A percentile compares a stretch with the other conserved stretches of the same genome.
Conservation (phyloP, 2,113 vertebrate genomes). For the Scomber colias region DNA sequence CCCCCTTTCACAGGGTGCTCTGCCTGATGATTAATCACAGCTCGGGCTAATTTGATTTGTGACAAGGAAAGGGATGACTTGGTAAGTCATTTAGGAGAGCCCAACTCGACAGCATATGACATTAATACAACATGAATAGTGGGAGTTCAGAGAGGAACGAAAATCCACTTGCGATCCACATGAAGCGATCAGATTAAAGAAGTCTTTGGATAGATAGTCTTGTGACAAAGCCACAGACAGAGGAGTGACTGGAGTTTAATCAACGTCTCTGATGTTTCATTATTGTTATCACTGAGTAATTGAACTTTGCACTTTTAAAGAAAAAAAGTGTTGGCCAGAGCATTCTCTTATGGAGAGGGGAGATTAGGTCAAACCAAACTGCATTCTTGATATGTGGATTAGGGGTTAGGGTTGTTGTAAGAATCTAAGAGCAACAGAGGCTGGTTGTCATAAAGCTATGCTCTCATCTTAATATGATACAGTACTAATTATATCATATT, state of each 20-base stretch:
- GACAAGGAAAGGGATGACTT: constrained; percentile 84
- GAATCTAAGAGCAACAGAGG: constrained; percentile 4
- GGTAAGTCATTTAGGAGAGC: constrained; percentile 81
- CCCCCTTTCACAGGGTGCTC: constrained; percentile 76
- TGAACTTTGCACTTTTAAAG: constrained; percentile 11
- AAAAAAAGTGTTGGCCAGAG: constrained; percentile 11
- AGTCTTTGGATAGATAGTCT: constrained; percentile 50
- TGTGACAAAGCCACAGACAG: constrained; percentile 40
- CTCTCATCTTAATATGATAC: constrained; percentile 26
- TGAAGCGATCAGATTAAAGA: constrained; percentile 69
- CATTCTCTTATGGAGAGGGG: neutral
- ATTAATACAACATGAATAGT: constrained; percentile 86
- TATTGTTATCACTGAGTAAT: constrained; percentile 43
- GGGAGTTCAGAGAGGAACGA: constrained; percentile 47
- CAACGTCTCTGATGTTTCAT: constrained; percentile 31
- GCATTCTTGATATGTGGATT: constrained; percentile 1
- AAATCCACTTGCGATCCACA: constrained; percentile 66
- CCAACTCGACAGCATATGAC: constrained; percentile 77
- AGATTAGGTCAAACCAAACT: constrained; percentile 7
- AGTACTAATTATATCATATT: too few relatives aligned
- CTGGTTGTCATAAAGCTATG: neutral
- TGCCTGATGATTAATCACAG: constrained; percentile 86
- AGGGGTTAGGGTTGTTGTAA: too few relatives aligned
- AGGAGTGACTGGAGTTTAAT: constrained; percentile 47
- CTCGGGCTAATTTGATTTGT: constrained; percentile 87